Base-by-base conservation (phyloP, 1,140 invertebrate species). In the Dendrolimus punctatus region DNA sequence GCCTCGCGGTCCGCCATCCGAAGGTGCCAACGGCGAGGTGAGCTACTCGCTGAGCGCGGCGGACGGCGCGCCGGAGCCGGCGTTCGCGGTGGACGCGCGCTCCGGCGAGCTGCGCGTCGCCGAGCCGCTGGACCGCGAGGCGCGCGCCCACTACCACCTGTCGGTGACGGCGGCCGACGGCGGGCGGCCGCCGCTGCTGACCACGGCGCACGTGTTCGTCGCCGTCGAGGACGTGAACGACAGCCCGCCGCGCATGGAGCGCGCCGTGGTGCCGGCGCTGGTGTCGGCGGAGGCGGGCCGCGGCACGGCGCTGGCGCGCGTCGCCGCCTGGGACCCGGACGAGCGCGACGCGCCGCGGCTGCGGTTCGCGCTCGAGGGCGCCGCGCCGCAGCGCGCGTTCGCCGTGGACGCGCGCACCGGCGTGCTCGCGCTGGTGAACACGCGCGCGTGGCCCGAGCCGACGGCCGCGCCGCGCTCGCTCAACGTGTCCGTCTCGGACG, bases 401-500 rank as follows among this genome's bases (percentile, higher is more conserved):
- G 89, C 89, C 6, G 95, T 98, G 52, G 90, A 97, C 74, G 49
- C 66, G 62, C 64, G 60, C 71, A 61, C 80, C 76, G 89, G 91
- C 42, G 87, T 94, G 41, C 89, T 95, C 10, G 88, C 89, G 5
- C 63, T 95, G 46, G 90, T 90, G 6, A 92, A 92, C 60, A 88
- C 93, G 73, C 62, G 68, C 46, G 68, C 68, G 8, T 62, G 55
- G 56, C 53, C 51, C 53, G 55, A 49, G 90, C 91, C 45, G 90
- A 91, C 79, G n/a, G 57, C 39, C 40, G 54, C 51, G 46, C 61
- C 64, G 67, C 69, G 75, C 62, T 61, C 87, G 82, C 64, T 84
- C 88, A 98, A 98, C 78, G 91, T 99, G 9, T 96, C 95, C 1
- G 95, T 96, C 9, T 96, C 95, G 40, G 96, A 99, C 87, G 96